These are phyloP conservation scores for Eutolmus rufibarbis DNA, from an alignment of 2,888 invertebrate genomes.

Conservation along the genomic window DNA sequence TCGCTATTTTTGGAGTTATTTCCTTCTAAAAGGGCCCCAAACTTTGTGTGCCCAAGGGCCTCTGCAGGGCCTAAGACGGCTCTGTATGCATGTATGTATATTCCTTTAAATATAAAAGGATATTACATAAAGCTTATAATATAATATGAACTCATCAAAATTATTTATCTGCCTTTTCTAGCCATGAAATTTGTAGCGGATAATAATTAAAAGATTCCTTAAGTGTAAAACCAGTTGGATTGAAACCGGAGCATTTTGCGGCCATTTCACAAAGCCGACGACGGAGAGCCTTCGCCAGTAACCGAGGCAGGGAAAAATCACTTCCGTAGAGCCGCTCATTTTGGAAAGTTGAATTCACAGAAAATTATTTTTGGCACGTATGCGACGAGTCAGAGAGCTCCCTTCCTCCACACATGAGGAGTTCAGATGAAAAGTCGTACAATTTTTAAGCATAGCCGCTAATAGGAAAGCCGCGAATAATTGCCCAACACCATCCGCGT, in stretches of 20 bases:
- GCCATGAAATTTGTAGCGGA: not conserved
- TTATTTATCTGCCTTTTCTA: not conserved
- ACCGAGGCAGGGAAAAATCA: not conserved
- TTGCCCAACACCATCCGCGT: not conserved
- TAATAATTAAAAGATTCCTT: not conserved
- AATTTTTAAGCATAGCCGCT: not conserved
- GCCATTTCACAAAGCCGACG: not conserved
- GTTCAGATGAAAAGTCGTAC: not conserved
- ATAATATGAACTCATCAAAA: not conserved
- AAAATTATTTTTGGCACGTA: not conserved
- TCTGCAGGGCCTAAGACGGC: no score
- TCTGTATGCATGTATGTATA: no score
- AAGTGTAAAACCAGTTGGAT: not conserved
- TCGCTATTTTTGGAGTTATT: no score
- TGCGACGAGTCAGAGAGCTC: not conserved
- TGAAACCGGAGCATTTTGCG: not conserved
- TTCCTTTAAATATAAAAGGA: no score
- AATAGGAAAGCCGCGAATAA: constrained; percentile 7
- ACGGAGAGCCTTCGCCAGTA: not conserved
- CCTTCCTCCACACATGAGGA: not conserved
- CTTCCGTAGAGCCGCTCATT: not conserved
- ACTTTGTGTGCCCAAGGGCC: no score
- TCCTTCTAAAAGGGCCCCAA: no score
- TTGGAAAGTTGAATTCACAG: not conserved
- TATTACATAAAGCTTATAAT: no score